These are phyloP conservation scores for Sipunculus nudus DNA, from an alignment of 2,888 invertebrate genomes.

Conservation along the genomic window DNA sequence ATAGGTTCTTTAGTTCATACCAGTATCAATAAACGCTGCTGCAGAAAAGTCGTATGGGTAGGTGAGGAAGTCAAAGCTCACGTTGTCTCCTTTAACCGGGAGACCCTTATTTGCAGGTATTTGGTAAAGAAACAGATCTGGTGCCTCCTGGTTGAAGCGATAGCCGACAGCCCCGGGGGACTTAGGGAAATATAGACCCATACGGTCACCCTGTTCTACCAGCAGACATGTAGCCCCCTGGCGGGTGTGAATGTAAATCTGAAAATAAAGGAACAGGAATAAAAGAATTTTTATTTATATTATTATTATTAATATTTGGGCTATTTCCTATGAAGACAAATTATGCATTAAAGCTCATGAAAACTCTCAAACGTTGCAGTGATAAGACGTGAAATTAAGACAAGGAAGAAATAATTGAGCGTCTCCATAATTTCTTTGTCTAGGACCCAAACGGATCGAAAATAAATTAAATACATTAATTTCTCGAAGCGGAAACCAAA, in stretches of 20 bases:
- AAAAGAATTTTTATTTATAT: no score
- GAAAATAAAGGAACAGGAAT: not conserved
- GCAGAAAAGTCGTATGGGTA: constrained; percentile 19
- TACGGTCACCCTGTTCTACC: constrained; percentile 7
- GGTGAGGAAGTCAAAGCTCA: constrained; percentile 12
- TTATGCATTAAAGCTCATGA: no score
- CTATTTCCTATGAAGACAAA: no score
- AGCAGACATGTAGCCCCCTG: not conserved
- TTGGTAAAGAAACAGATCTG: not conserved
- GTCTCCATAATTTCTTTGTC: no score
- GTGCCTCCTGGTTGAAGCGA: constrained; percentile 3
- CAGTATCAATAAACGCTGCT: constrained; percentile 19
- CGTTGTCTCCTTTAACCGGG: not conserved
- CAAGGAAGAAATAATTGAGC: no score
- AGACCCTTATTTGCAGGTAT: not conserved
- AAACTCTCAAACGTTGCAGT: no score
- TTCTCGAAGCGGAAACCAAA: no score
- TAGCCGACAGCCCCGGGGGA: constrained; percentile 8
- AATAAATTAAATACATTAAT: no score
- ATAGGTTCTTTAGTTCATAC: no score
- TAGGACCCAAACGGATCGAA: no score
- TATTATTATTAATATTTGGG: no score
- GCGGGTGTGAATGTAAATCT: constrained; percentile 20
- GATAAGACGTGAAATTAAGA: no score
- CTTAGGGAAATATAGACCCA: constrained; percentile 10